These are phyloP conservation scores for Suncus etruscus DNA, from an alignment of 2,113 vertebrate species.

Conservation along the genomic window DNA sequence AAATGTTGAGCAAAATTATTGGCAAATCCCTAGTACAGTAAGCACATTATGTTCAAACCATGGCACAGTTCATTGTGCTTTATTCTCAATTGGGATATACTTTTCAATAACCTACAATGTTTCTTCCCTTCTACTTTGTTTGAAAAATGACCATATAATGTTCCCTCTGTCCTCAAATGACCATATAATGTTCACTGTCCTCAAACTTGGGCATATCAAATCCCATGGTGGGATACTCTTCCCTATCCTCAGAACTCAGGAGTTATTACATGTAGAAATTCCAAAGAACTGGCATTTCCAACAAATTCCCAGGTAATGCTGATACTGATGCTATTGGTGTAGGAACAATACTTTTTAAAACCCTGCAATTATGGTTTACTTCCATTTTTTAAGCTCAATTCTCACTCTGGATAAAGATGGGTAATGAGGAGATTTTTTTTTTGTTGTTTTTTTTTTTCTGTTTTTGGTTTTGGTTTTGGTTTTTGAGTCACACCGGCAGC, in stretches of 20 bases:
- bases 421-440: background rate
- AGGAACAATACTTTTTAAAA: conserved; percentile 7
- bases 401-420: background rate
- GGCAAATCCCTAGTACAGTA: background rate
- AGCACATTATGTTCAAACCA: background rate
- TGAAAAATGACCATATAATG: background rate
- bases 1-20: conserved; percentile 38
- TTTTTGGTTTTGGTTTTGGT: too few species aligned
- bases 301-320: background rate
- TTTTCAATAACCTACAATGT: background rate
- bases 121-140: background rate
- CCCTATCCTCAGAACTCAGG: background rate
- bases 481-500: too few species aligned
- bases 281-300: conserved; percentile 1
- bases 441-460: too few species aligned
- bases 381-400: background rate
- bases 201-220: background rate
- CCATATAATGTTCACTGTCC: background rate
- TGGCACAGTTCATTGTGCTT: background rate
- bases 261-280: background rate
- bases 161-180: too few species aligned
- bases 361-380: background rate
- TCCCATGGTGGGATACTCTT: background rate
- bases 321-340: background rate
- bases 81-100: background rate